Evolutionary conservation across 2,113 vertebrate genomes (phyloP).

Genomic region (Chionomys nivalis): DNA sequence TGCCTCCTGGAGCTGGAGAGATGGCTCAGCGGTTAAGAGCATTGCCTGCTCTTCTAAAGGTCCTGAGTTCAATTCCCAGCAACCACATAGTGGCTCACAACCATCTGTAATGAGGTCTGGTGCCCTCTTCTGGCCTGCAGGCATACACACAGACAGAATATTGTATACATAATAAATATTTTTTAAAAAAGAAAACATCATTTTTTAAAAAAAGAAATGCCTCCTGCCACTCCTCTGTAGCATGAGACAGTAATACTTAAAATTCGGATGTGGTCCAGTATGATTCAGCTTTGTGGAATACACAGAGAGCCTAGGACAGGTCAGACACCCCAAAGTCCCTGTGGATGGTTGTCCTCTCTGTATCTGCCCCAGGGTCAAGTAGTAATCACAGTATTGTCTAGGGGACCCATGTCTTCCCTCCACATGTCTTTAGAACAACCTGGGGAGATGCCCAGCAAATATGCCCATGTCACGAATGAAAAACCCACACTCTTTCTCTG

Average conservation of each 20-base stretch:
- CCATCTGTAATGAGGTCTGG: too few relatives aligned
- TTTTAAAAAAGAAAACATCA: too few relatives aligned
- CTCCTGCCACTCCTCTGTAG: neutral
- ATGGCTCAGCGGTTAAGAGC: too few relatives aligned
- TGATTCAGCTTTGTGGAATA: neutral
- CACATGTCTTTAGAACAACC: neutral
- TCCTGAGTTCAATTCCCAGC: too few relatives aligned
- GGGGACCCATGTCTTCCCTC: neutral
- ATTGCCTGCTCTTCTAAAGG: too few relatives aligned
- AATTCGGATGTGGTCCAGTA: neutral
- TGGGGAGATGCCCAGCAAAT: neutral
- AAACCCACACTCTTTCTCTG: conserved; percentile 7
- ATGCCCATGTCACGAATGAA: neutral
- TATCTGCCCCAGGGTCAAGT: neutral
- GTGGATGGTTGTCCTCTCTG: neutral
- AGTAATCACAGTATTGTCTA: neutral
- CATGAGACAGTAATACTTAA: neutral
- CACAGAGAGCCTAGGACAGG: neutral
- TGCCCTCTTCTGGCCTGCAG: too few relatives aligned
- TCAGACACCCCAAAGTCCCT: neutral
- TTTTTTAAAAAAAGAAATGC: neutral
- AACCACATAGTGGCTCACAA: too few relatives aligned
- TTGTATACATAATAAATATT: too few relatives aligned
- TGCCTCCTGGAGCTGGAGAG: too few relatives aligned
- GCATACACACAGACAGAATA: too few relatives aligned